Percentiles rank a stretch among this genome's conserved stretches.
These are phyloP conservation scores for Melangyna quadrimaculata DNA, from an alignment of 2,888 invertebrate species.

Conservation along the genomic window DNA sequence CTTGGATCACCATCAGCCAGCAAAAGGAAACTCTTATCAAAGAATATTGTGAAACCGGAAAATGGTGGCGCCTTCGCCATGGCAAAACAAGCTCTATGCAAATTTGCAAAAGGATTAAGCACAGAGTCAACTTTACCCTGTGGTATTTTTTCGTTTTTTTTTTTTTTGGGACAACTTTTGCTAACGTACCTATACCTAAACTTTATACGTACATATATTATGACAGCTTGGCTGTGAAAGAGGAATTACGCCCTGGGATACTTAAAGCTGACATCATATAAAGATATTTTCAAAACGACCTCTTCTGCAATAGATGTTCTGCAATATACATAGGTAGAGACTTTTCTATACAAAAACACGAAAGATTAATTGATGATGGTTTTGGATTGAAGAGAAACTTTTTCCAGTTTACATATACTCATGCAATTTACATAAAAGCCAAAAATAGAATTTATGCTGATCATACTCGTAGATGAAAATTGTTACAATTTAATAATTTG, in stretches of 20 bases:
- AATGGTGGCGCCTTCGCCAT: background rate
- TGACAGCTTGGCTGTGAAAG: background rate
- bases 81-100: slow-evolving; percentile 23
- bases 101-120: slow-evolving; percentile 36
- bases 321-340: background rate
- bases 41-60: background rate
- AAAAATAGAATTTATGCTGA: background rate
- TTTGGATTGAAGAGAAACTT: background rate
- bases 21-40: slow-evolving; percentile 10
- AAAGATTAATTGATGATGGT: background rate
- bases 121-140: slow-evolving; percentile 12
- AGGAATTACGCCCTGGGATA: background rate
- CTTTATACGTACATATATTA: background rate
- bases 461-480: too few relatives aligned
- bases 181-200: background rate
- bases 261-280: background rate
- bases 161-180: background rate
- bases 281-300: background rate
- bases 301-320: background rate
- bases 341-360: background rate
- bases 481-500: background rate
- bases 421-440: background rate
- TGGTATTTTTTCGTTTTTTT: slow-evolving; percentile 3
- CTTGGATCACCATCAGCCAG: background rate
- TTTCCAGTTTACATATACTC: background rate